These are phyloP conservation scores for Pardalotus punctatus DNA, from an alignment of 2,113 vertebrate genomes.

Conservation along the genomic window DNA sequence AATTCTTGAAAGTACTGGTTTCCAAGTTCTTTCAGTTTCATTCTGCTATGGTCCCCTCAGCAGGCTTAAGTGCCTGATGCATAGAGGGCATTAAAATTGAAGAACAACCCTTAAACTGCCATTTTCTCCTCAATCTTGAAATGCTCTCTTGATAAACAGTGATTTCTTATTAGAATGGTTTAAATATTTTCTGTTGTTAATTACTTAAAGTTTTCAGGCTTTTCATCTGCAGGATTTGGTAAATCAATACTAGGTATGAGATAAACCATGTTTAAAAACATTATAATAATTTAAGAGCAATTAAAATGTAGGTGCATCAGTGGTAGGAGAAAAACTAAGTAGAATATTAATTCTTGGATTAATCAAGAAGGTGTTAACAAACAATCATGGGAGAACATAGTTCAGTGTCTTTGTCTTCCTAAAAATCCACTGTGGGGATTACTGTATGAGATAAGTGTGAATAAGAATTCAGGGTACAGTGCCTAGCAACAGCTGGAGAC, in stretches of 20 bases:
- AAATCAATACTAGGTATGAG: neutral
- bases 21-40: neutral
- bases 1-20: neutral
- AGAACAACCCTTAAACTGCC: rapidly evolving
- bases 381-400: rapidly evolving
- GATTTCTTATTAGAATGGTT: neutral
- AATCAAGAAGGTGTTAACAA: neutral
- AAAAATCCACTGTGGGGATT: neutral
- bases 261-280: neutral
- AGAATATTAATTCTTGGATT: neutral
- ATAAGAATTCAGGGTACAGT: neutral
- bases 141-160: neutral
- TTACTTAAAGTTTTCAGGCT: neutral
- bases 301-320: neutral
- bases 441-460: neutral
- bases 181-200: neutral
- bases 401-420: neutral
- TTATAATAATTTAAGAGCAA: neutral
- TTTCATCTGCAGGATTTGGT: neutral
- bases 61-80: neutral
- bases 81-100: neutral
- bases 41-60: neutral
- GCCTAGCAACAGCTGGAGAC: neutral
- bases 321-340: neutral
- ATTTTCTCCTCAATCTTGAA: neutral